Conservation (phyloP, 2,888 invertebrate genomes). For the Yponomeuta evonymella region DNA sequence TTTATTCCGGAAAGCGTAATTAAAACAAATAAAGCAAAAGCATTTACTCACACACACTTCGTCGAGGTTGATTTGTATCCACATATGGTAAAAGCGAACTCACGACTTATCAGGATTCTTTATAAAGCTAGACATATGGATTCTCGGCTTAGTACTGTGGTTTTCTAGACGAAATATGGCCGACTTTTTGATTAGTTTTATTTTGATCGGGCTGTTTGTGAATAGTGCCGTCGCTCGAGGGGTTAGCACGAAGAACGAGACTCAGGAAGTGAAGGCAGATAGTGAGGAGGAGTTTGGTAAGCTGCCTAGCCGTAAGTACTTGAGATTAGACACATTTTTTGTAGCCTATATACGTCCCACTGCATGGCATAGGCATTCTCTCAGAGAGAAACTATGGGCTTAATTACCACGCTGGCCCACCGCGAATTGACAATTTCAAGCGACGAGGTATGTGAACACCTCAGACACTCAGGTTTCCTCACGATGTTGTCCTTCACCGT, state of each 20-base stretch:
- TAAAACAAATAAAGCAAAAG: not conserved
- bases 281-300: constrained; percentile 34
- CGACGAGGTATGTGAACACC: too few species aligned
- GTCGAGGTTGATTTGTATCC: constrained; percentile 39
- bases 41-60: constrained; percentile 22
- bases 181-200: constrained; percentile 32
- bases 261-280: constrained; percentile 27
- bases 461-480: too few species aligned
- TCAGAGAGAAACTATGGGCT: too few species aligned
- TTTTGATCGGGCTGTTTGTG: constrained; percentile 24
- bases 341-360: too few species aligned
- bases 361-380: too few species aligned
- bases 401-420: too few species aligned
- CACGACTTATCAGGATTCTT: constrained; percentile 38
- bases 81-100: constrained; percentile 44
- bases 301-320: constrained; percentile 12
- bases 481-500: too few species aligned
- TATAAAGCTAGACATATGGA: constrained; percentile 51
- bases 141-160: constrained; percentile 40
- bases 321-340: too few species aligned
- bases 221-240: constrained; percentile 37
- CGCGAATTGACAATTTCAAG: too few species aligned
- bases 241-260: constrained; percentile 32
- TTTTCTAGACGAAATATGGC: constrained; percentile 32
- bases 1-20: not conserved